These are phyloP conservation scores for Spilogale gracilis DNA, from an alignment of 2,113 vertebrate species.

Conservation along the genomic window DNA sequence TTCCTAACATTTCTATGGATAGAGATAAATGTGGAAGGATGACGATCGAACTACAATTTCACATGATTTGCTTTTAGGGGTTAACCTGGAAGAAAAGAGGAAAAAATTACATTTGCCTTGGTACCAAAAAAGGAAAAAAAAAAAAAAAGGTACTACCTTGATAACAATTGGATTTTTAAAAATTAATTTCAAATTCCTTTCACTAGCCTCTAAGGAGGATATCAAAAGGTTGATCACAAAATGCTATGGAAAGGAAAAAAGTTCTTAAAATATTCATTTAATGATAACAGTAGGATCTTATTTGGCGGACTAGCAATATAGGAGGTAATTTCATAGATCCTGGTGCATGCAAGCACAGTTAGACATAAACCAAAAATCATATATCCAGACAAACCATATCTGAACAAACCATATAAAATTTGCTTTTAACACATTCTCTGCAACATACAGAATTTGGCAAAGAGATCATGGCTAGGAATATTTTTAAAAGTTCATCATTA, in stretches of 20 bases:
- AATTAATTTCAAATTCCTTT: slow-evolving; percentile 39
- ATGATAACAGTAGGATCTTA: background rate
- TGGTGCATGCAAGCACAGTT: background rate
- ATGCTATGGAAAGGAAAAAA: slow-evolving; percentile 33
- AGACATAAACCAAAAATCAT: background rate
- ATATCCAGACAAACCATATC: background rate
- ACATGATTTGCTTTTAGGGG: background rate
- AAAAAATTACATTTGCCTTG: background rate
- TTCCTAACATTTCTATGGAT: slow-evolving; percentile 25
- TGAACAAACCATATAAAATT: background rate
- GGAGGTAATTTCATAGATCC: background rate
- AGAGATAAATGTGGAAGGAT: background rate
- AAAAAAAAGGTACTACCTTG: background rate
- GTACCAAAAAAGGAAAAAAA: background rate
- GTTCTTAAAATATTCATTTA: slow-evolving; percentile 16
- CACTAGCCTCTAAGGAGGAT: background rate
- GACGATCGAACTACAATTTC: background rate
- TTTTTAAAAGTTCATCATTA: background rate
- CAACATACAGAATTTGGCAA: background rate
- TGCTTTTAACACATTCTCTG: background rate
- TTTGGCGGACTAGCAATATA: background rate
- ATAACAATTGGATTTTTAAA: background rate
- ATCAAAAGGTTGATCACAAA: slow-evolving; percentile 1
- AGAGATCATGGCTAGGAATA: background rate
- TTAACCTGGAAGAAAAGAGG: background rate